Percentiles rank a stretch among this genome's conserved stretches.
phyloP scores from a whole-genome alignment of 2,113 vertebrate species.

The Cisticola juncidis region DNA sequence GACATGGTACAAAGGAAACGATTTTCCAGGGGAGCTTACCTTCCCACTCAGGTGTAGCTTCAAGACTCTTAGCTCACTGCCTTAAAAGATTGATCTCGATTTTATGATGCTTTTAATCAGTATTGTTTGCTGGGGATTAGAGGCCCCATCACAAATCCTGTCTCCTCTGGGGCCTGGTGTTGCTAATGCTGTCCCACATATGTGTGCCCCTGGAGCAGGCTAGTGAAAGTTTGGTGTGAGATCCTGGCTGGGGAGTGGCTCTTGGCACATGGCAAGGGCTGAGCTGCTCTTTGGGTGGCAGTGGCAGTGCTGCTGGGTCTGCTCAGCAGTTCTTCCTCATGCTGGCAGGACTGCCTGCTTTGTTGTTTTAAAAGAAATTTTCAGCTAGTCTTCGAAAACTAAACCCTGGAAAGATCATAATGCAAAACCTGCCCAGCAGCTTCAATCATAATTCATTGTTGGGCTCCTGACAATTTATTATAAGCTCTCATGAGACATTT shows the following conservation, averaged over 20 bases:
- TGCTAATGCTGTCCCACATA: neutral
- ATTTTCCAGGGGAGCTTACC: conserved; percentile 5
- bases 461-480: neutral
- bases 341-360: neutral
- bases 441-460: neutral
- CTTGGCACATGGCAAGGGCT: accelerated
- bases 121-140: conserved; percentile 30
- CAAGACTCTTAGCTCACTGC: neutral
- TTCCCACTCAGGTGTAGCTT: neutral
- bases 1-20: neutral
- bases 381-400: neutral
- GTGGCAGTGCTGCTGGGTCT: neutral
- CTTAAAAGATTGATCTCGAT: conserved; percentile 47
- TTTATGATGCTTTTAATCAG: conserved; percentile 47
- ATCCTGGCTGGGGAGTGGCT: neutral
- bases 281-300: neutral
- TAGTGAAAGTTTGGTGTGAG: neutral
- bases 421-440: neutral
- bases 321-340: neutral
- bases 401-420: neutral
- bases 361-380: neutral
- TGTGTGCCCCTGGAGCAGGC: neutral
- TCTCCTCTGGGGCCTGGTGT: neutral
- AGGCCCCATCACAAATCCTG: neutral
- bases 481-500: neutral